These are phyloP conservation scores for Tympanoctomys barrerae DNA, from an alignment of 2,797 vertebrate species.

Conservation along the genomic window DNA sequence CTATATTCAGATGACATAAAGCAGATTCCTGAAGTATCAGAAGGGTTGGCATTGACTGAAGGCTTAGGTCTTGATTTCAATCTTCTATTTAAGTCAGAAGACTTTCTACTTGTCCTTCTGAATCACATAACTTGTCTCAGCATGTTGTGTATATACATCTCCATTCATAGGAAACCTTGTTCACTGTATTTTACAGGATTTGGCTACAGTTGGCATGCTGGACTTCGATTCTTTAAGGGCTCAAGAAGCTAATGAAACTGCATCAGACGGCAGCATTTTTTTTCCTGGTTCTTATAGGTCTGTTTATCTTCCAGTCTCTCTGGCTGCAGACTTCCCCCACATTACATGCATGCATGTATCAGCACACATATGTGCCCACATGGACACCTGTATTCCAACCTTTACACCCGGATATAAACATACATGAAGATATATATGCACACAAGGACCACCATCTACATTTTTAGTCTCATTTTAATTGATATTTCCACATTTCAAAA, in stretches of 20 bases:
- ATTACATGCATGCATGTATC: background rate
- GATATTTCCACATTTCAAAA: conserved; percentile 6
- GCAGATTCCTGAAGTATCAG: background rate
- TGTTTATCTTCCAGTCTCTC: background rate
- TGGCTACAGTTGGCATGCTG: background rate
- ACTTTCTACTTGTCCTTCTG: background rate
- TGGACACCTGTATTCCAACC: background rate
- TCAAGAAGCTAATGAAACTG: background rate
- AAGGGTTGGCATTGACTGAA: background rate
- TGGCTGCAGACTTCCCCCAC: background rate
- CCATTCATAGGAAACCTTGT: background rate
- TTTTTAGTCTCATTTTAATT: conserved; percentile 20
- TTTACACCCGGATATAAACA: too few species aligned
- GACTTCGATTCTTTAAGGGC: background rate
- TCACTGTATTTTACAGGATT: background rate
- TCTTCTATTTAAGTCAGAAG: conserved; percentile 27
- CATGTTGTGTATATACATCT: background rate
- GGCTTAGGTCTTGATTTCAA: background rate
- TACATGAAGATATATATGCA: background rate
- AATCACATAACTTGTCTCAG: background rate
- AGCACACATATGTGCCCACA: background rate
- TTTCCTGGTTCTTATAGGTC: background rate
- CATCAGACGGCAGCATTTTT: background rate
- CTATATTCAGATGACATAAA: background rate
- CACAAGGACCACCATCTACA: background rate